These are phyloP conservation scores for Electrona antarctica DNA, from an alignment of 2,113 vertebrate genomes.

Conservation along the genomic window DNA sequence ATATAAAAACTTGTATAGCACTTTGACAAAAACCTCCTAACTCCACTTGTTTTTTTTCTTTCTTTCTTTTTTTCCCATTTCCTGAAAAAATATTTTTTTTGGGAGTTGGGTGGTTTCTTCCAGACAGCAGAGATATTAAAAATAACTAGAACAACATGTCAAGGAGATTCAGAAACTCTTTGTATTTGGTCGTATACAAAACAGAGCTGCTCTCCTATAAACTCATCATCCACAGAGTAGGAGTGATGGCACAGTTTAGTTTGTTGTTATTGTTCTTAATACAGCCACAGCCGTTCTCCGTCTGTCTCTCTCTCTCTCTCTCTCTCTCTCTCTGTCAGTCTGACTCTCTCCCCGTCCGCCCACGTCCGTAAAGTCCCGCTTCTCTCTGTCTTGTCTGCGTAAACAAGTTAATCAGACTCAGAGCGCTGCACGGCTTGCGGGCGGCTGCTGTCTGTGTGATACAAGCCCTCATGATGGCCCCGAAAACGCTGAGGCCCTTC, in stretches of 20 bases:
- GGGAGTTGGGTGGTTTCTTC: too few species aligned
- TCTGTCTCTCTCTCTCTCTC: neutral
- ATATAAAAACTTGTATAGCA: too few species aligned
- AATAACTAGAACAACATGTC: too few species aligned
- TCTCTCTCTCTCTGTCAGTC: slow-evolving; percentile 21
- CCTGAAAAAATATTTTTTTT: too few species aligned
- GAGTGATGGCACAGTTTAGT: slow-evolving; percentile 1
- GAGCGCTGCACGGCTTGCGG: slow-evolving; percentile 46
- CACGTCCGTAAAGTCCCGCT: slow-evolving; percentile 32
- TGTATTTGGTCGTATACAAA: too few species aligned
- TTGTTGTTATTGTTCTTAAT: slow-evolving; percentile 32
- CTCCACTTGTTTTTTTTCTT: too few species aligned
- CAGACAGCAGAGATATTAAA: too few species aligned
- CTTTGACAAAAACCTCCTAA: too few species aligned
- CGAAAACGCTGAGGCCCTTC: slow-evolving; percentile 13
- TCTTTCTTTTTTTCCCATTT: too few species aligned
- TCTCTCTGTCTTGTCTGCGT: slow-evolving; percentile 32
- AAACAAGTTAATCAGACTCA: slow-evolving; percentile 70
- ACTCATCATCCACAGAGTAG: neutral
- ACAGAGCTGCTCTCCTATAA: neutral
- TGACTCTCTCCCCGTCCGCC: slow-evolving; percentile 28
- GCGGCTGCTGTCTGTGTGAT: slow-evolving; percentile 16
- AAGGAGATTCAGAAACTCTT: too few species aligned
- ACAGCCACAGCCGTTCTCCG: neutral
- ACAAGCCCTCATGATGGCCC: slow-evolving; percentile 33